These are phyloP conservation scores for Holacanthus passer DNA, from an alignment of 2,113 vertebrate species.

Conservation along the genomic window DNA sequence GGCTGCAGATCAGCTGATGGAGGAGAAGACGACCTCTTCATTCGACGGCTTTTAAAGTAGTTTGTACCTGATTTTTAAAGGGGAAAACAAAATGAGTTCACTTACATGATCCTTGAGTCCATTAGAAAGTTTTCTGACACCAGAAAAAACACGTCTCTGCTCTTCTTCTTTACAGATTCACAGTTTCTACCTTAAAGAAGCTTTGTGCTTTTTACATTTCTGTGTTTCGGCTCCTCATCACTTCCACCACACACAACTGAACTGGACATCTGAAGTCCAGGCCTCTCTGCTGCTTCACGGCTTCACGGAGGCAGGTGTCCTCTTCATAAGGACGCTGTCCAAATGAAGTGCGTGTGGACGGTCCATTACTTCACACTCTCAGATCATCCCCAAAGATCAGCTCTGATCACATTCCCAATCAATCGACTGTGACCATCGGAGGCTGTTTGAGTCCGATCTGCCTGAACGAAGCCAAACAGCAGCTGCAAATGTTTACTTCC, in stretches of 20 bases:
- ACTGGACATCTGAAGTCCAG: not conserved
- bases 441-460: not conserved
- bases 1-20: not conserved
- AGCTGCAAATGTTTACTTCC: not conserved
- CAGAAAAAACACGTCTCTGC: too few relatives aligned
- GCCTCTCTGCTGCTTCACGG: not conserved
- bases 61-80: not conserved
- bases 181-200: too few relatives aligned
- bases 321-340: constrained; percentile 17
- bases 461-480: not conserved
- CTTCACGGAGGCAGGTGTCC: not conserved
- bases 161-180: not conserved
- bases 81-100: not conserved
- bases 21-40: not conserved
- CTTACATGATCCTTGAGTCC: not conserved
- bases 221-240: too few relatives aligned
- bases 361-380: constrained; percentile 39
- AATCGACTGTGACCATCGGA: constrained; percentile 47
- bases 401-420: constrained; percentile 55
- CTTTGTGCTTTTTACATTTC: not conserved
- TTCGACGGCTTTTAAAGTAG: not conserved
- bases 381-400: constrained; percentile 46
- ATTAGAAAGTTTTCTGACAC: not conserved
- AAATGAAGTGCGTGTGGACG: constrained; percentile 23
- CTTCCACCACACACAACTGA: not conserved